Percentiles rank a stretch among this genome's conserved stretches.
Evolutionary conservation across 2,113 vertebrate species (phyloP).

Genomic region (Macheiramphus alcinus): DNA sequence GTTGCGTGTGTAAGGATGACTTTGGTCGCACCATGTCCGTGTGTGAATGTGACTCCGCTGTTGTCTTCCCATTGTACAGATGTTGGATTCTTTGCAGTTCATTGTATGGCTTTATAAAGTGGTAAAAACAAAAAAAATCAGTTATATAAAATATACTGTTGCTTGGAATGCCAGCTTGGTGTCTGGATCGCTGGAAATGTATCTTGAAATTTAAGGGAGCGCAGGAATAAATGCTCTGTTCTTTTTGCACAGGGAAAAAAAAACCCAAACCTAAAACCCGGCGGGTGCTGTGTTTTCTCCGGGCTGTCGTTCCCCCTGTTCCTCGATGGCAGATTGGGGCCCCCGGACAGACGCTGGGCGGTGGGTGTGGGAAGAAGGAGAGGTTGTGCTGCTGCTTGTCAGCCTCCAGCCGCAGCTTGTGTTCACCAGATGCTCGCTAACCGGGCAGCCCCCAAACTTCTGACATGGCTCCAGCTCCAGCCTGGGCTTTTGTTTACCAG

Average conservation of each 20-base stretch:
- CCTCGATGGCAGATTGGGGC: neutral
- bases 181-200: conserved; percentile 38
- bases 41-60: conserved; percentile 79
- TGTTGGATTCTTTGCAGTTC: conserved; percentile 78
- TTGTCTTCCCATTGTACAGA: conserved; percentile 81
- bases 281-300: neutral
- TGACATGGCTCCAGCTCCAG: neutral
- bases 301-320: neutral
- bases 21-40: conserved; percentile 36
- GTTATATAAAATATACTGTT: conserved; percentile 73
- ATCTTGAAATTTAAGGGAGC: conserved; percentile 11
- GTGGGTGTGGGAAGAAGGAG: conserved; percentile 37
- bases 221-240: conserved; percentile 35
- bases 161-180: conserved; percentile 67
- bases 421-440: conserved; percentile 35
- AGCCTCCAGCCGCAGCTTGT: neutral
- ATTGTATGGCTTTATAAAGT: conserved; percentile 94
- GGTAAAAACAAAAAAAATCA: conserved; percentile 81
- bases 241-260: conserved; percentile 3
- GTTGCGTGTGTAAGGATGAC: conserved; percentile 61
- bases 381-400: conserved; percentile 22
- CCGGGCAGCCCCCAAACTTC: neutral
- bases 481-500: neutral
- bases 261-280: neutral
- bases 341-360: neutral